Evolutionary conservation across 2,797 vertebrate genomes (phyloP), one percentile per base, ranked within the genome.

Genomic region (Bradypodion pumilum): DNA sequence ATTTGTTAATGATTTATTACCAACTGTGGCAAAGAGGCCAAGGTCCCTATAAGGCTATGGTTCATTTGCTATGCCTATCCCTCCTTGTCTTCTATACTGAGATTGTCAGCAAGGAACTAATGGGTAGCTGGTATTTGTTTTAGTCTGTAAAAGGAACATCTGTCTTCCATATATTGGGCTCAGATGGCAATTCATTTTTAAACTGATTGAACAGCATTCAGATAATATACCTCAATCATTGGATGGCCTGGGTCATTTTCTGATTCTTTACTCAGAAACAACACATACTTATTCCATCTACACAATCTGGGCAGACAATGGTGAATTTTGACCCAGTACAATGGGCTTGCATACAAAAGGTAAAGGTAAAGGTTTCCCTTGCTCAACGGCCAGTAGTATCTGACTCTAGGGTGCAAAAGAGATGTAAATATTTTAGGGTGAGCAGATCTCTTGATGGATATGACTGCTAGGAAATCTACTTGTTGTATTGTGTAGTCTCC

Each of bases 181-280:
- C 81, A 80, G 66, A 49, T 65, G 69, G 32, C 35, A 84, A 56
- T 8, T 63, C 56, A 78, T 88, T 85, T 88, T 85, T 72, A 72
- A 21, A 49, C 40, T 69, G 25, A 74, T 80, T 86, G 80, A 16
- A 46, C 1, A 56, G 29, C 70, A 66, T 68, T 74, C 72, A 59
- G 25, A 68, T 80, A 80, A 85, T 74, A 80, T 27, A 35, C 66
- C 42, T 66, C 70, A 44, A 21, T 66, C 21, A 68, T 40, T 65
- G 37, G 46, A 29, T 42, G 19, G n/a, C 35, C 60, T n/a, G 35
- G 62, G 27, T 44, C 72, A 75, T 44, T 75, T 68, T 80, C 63
- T 75, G 25, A 75, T 68, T 35, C 37, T 44, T 80, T 60, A 60
- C 10, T 75, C 42, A 49, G 62, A 78, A 80, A 32, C 3, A 75